A percentile compares a stretch with the other conserved stretches of the same genome.
Conservation (phyloP, 92 coral and sea anemone genomes). For the Bergia puertoricense region DNA sequence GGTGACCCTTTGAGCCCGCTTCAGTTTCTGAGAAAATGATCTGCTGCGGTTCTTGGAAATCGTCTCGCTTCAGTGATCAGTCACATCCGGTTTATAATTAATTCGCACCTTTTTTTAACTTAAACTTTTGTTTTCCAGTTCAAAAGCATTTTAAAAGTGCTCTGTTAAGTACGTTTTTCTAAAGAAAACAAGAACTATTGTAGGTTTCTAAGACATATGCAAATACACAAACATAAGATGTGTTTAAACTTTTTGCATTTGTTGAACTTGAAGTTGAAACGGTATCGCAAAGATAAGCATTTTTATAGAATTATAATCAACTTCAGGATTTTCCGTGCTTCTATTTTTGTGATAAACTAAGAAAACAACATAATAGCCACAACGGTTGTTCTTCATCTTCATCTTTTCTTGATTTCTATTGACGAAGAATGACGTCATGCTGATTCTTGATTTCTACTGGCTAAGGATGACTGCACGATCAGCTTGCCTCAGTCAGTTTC, state of each 20-base stretch:
- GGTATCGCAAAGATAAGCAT: too few relatives aligned
- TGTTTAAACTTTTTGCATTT: background rate
- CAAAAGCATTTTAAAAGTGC: background rate
- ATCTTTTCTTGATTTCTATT: too few relatives aligned
- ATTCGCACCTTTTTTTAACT: background rate
- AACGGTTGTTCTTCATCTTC: too few relatives aligned
- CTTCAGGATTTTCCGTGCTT: background rate
- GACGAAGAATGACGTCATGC: too few relatives aligned
- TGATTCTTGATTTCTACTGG: too few relatives aligned
- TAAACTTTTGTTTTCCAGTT: background rate
- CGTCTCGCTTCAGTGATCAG: slow-evolving; percentile 28
- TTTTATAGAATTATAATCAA: too few relatives aligned
- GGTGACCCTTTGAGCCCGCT: slow-evolving; percentile 12
- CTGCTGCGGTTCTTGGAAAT: slow-evolving; percentile 1
- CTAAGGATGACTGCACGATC: too few relatives aligned
- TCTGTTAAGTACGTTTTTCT: background rate
- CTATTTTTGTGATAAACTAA: background rate
- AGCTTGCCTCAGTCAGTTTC: too few relatives aligned
- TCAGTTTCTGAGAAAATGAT: slow-evolving; percentile 39
- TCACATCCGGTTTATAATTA: slow-evolving; percentile 7
- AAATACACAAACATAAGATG: background rate
- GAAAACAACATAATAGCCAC: background rate
- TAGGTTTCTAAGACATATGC: background rate
- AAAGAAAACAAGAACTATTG: background rate
- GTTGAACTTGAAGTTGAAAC: background rate